Percentiles rank a stretch among this genome's conserved stretches.
Evolutionary conservation across 1,140 invertebrate species (phyloP).

Genomic region (Drosophila nigromelanica): DNA sequence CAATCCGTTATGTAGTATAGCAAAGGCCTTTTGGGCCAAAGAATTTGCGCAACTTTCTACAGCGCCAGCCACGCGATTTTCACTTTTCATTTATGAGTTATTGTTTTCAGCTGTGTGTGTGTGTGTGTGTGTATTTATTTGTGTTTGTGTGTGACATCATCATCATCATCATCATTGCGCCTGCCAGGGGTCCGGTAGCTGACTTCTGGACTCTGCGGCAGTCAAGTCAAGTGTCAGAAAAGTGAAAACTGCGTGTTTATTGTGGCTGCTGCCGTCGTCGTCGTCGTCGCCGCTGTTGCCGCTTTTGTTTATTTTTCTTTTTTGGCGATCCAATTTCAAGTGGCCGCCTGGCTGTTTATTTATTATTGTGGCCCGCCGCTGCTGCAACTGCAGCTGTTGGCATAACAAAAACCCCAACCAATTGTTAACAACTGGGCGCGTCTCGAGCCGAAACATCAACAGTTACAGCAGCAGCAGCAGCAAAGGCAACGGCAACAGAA

Average conservation of each 20-base stretch:
- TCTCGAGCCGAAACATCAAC: slow-evolving; percentile 43
- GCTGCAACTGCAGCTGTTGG: slow-evolving; percentile 71
- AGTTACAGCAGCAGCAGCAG: slow-evolving; percentile 22
- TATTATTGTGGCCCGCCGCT: slow-evolving; percentile 56
- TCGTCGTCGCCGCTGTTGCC: slow-evolving; percentile 6
- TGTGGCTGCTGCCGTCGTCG: slow-evolving; percentile 39
- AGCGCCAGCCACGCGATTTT: slow-evolving; percentile 55
- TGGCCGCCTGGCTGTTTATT: slow-evolving; percentile 71
- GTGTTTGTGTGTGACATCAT: slow-evolving; percentile 66
- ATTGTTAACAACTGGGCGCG: slow-evolving; percentile 74
- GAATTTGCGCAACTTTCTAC: slow-evolving; percentile 81
- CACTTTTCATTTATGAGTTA: slow-evolving; percentile 81
- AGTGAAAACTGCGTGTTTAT: slow-evolving; percentile 72
- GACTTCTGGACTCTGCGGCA: slow-evolving; percentile 58
- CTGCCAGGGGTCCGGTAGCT: slow-evolving; percentile 23
- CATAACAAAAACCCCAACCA: slow-evolving; percentile 64
- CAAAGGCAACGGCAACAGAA: slow-evolving; percentile 42
- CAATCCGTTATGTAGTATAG: slow-evolving; percentile 43
- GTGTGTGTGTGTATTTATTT: background rate
- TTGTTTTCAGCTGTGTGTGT: slow-evolving; percentile 37
- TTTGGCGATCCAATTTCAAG: slow-evolving; percentile 81
- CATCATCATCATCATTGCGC: slow-evolving; percentile 21
- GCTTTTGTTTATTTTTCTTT: slow-evolving; percentile 74
- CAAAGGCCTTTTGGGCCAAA: slow-evolving; percentile 49
- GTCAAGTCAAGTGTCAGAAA: slow-evolving; percentile 80